Conservation (phyloP, 30 jellyfish, hydroid and myxozoan genomes). For the Phacellophora camtschatica region DNA sequence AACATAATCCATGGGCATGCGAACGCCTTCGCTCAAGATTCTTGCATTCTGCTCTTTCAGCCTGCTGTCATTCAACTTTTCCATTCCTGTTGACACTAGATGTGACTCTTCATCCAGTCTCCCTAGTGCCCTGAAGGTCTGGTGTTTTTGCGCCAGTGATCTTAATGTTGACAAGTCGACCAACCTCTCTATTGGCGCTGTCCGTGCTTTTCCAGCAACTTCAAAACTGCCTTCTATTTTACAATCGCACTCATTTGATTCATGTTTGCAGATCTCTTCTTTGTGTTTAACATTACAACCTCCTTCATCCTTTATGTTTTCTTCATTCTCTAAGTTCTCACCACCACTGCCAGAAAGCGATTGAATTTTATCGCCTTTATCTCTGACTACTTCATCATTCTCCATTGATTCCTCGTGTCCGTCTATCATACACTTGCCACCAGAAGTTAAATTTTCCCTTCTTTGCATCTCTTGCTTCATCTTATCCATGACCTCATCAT, state of each 20-base stretch:
- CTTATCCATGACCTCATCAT: not conserved
- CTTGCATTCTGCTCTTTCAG: slow-evolving; percentile 20
- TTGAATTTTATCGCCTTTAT: not conserved
- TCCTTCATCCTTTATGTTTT: no score
- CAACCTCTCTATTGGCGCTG: slow-evolving; percentile 12
- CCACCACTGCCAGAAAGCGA: not conserved
- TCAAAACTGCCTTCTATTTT: not conserved
- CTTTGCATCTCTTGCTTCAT: not conserved
- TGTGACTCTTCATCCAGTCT: slow-evolving; percentile 52
- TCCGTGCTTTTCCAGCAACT: not conserved
- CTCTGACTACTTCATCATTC: not conserved
- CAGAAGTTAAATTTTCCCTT: not conserved
- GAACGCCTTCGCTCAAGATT: not conserved
- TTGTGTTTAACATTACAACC: not conserved
- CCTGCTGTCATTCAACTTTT: slow-evolving; percentile 25
- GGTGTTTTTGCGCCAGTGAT: slow-evolving; percentile 61
- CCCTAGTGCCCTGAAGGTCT: slow-evolving; percentile 35
- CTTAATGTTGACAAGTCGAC: slow-evolving; percentile 47
- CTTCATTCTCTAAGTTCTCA: not conserved
- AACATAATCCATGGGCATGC: not conserved
- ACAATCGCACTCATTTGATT: not conserved
- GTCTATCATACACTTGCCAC: not conserved
- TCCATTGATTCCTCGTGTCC: not conserved
- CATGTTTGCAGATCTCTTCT: not conserved
- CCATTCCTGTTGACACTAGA: slow-evolving; percentile 26